phyloP scores from a whole-genome alignment of 1,140 invertebrate genomes.

The Trichonephila clavipes region DNA sequence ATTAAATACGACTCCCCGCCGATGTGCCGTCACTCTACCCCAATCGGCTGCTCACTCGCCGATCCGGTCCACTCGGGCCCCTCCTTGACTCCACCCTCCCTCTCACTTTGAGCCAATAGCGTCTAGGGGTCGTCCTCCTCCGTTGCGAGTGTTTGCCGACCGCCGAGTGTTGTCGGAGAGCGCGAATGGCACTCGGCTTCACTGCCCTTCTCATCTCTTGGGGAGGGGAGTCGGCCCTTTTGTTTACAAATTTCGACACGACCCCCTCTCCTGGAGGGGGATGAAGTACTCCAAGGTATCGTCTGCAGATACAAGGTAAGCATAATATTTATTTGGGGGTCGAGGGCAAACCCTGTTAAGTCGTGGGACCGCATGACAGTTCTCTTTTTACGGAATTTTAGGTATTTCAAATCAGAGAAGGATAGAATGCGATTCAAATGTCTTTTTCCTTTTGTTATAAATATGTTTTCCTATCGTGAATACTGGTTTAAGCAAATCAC shows the following conservation, averaged over 20 bases:
- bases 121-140: not conserved
- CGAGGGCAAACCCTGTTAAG: no score
- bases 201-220: constrained; percentile 16
- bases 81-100: constrained; percentile 19
- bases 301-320: constrained; percentile 42
- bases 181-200: not conserved
- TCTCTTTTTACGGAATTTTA: no score
- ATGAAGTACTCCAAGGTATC: not conserved
- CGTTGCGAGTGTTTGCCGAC: not conserved
- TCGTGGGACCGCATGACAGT: no score
- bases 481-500: no score
- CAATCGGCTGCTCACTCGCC: constrained; percentile 59
- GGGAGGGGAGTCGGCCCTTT: constrained; percentile 20
- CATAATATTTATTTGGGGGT: constrained; percentile 18
- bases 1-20: constrained; percentile 69
- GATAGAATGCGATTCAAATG: no score
- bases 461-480: no score
- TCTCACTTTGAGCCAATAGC: constrained; percentile 42
- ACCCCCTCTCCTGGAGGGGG: not conserved
- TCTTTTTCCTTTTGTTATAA: no score
- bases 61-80: not conserved
- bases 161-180: constrained; percentile 18
- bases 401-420: no score
- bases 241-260: constrained; percentile 49
- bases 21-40: constrained; percentile 36